phyloP scores from a whole-genome alignment of 2,888 invertebrate species.

The Coecobrya sp. region DNA sequence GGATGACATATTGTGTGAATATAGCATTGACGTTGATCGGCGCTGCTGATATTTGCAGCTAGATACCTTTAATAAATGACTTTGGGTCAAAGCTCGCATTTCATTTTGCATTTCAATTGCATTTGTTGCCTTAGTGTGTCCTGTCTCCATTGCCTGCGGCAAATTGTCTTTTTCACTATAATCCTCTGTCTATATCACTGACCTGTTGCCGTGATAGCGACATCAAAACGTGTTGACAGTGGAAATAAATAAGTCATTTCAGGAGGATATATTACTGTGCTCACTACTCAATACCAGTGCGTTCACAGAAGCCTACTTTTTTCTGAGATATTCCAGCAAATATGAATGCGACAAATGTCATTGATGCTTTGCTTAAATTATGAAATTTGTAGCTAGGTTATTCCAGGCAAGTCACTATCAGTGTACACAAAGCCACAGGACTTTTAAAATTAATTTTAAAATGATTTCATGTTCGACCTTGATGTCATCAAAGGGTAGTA shows the following conservation, averaged over 20 bases:
- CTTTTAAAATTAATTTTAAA: too few relatives aligned
- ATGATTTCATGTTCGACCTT: too few relatives aligned
- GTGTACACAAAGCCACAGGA: too few relatives aligned
- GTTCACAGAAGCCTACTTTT: conserved; percentile 62
- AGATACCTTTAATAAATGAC: conserved; percentile 60
- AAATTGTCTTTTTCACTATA: neutral
- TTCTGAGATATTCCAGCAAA: neutral
- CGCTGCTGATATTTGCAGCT: neutral
- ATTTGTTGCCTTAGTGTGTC: conserved; percentile 55
- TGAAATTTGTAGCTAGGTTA: too few relatives aligned
- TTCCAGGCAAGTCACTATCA: too few relatives aligned
- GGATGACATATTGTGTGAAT: neutral
- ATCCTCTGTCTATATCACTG: neutral
- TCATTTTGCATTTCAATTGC: conserved; percentile 68
- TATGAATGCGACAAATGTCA: conserved; percentile 58
- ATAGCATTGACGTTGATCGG: conserved; percentile 15
- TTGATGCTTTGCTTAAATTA: conserved; percentile 61
- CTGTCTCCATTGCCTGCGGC: neutral
- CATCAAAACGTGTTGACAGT: conserved; percentile 55
- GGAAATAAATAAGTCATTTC: conserved; percentile 37
- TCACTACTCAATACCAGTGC: neutral
- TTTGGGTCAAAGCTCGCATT: conserved; percentile 70
- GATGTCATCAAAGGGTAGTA: too few relatives aligned
- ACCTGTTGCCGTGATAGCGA: conserved; percentile 71
- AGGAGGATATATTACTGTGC: neutral